phyloP scores from a whole-genome alignment of 2,797 vertebrate species.

The Chloroceryle amazona region DNA sequence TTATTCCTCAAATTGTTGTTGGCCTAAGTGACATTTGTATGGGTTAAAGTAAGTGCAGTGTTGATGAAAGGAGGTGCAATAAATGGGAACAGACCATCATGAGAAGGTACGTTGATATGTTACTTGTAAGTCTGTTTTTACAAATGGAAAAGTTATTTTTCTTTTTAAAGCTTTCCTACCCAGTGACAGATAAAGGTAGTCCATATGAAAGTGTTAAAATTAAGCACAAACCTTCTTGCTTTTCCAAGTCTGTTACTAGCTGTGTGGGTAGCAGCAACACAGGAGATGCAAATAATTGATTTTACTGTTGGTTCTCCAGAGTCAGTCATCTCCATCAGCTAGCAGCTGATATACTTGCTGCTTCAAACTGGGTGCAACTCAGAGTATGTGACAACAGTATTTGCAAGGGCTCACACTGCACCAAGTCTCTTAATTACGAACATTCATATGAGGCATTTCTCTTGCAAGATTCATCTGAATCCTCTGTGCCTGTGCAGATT shows the following conservation, averaged over 20 bases:
- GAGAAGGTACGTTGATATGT: not conserved
- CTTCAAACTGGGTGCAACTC: conserved; percentile 58
- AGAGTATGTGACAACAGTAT: conserved; percentile 36
- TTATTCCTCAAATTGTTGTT: not conserved
- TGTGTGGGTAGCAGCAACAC: conserved; percentile 40
- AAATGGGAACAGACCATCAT: not conserved
- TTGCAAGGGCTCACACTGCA: conserved; percentile 9
- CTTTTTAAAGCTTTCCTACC: conserved; percentile 14
- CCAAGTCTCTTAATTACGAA: conserved; percentile 59
- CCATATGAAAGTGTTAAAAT: conserved; percentile 50
- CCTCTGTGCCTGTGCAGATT: not conserved
- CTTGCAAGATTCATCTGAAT: conserved; percentile 3
- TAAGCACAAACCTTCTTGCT: conserved; percentile 18
- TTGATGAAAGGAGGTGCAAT: not conserved
- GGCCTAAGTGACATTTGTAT: not conserved
- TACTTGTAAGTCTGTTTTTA: not conserved
- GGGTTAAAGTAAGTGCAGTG: not conserved
- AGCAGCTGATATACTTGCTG: conserved; percentile 66
- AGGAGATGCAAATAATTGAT: conserved; percentile 77
- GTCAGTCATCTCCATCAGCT: conserved; percentile 74
- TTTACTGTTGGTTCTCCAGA: conserved; percentile 65
- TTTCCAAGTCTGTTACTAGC: conserved; percentile 42
- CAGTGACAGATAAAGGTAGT: conserved; percentile 6
- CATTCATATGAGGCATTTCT: conserved; percentile 27
- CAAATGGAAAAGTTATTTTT: conserved; percentile 41